Evolutionary conservation across 2,113 vertebrate genomes (phyloP), one percentile per base, ranked within the genome.

Genomic region (Eurystomus gularis): DNA sequence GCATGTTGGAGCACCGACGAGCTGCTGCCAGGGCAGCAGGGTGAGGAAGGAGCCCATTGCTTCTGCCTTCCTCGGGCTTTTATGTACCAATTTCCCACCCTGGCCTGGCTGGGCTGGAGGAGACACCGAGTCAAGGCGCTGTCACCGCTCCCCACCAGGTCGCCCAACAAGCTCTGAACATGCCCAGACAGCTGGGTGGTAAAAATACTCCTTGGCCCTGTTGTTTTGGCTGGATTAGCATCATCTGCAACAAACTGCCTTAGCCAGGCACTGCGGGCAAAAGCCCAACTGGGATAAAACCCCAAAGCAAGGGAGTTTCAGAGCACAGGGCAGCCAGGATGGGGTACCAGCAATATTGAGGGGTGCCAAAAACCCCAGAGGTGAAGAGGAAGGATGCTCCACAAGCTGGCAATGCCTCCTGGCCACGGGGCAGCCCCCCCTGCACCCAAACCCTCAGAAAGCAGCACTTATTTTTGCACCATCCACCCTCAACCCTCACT

Each of bases 121-220:
- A 95, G 77, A 89, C 3, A 3, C 68, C 7, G 29, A 73, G 64
- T 44, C 2, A 5, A 12, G 66, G 70, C 0, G 20, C 85, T 93
- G 92, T 94, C 87, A 83, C 17, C 2, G 1, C 16, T 94, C 85
- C 75, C 68, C 55, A 73, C 17, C 85, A 71, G 81, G 87, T 95
- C 87, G 77, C 76, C 37, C 33, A 79, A 73, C 92, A 80, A 93
- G 87, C 42, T 95, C 42, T 26, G 5, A 51, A 95, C 96, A 83
- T 90, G 96, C 72, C 92, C 76, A 94, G 96, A 60, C 93, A 95
- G 46, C 42, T 90, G 58, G 82, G 42, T 70, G 76, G 93, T 93
- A 96, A 96, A 96, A 93, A 90, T 90, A 88, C 68, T 88, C 88
- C 61, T 66, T 54, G 25, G 37, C 49, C 54, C 42, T 2, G 0